These are phyloP conservation scores for Discoglossus pictus DNA, from an alignment of 2,797 vertebrate species.

Conservation along the genomic window DNA sequence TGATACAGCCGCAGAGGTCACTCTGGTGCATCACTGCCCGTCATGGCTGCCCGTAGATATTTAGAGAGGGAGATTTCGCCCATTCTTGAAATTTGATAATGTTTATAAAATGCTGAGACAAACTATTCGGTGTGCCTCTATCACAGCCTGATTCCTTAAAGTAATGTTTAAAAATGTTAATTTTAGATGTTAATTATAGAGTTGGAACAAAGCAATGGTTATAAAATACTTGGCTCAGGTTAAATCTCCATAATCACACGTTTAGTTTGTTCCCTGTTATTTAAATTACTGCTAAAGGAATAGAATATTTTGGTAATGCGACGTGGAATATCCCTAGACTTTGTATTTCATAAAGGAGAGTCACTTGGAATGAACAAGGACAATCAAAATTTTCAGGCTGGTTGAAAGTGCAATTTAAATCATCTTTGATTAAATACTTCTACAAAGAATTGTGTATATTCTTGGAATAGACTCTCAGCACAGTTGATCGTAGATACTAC, in stretches of 20 bases:
- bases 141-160: slow-evolving; percentile 66
- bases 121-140: slow-evolving; percentile 60
- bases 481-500: no score
- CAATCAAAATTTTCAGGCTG: no score
- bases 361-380: no score
- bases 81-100: slow-evolving; percentile 43
- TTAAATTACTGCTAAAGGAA: slow-evolving; percentile 65
- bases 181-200: slow-evolving; percentile 87
- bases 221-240: slow-evolving; percentile 69
- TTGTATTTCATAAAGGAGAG: no score
- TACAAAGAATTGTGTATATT: no score
- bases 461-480: no score
- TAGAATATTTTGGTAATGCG: slow-evolving; percentile 51
- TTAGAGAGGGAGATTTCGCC: slow-evolving; percentile 30
- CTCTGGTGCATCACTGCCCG: slow-evolving; percentile 1
- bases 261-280: slow-evolving; percentile 64
- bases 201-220: slow-evolving; percentile 79
- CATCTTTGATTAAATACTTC: no score
- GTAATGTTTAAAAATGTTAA: slow-evolving; percentile 77
- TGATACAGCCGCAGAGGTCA: slow-evolving; percentile 17
- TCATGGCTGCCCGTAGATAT: slow-evolving; percentile 26
- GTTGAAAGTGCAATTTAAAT: no score
- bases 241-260: slow-evolving; percentile 70
- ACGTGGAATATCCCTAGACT: slow-evolving; percentile 53
- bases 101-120: slow-evolving; percentile 59